Conservation (phyloP, 2,797 vertebrate species). For the Odontamblyopus rebecca region DNA sequence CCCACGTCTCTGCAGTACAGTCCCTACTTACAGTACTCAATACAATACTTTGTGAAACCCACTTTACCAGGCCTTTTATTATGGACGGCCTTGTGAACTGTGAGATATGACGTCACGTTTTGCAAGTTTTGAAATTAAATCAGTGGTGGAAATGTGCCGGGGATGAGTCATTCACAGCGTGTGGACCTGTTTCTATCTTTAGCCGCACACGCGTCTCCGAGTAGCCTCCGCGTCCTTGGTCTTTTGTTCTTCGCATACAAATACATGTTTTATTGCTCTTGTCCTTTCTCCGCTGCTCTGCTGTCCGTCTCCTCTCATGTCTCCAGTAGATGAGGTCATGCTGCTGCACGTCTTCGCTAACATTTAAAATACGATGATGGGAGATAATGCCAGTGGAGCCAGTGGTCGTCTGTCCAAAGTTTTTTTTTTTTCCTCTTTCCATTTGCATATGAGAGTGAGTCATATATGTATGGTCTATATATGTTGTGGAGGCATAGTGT, state of each 20-base stretch:
- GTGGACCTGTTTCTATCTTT: slow-evolving; percentile 54
- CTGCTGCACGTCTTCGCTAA: not conserved
- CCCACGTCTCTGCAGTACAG: no score
- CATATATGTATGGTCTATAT: not conserved
- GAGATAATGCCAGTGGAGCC: slow-evolving; percentile 52
- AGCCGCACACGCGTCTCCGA: slow-evolving; percentile 41
- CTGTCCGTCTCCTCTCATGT: slow-evolving; percentile 16
- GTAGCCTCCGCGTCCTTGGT: slow-evolving; percentile 12
- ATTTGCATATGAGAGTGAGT: slow-evolving; percentile 22
- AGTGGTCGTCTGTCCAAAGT: slow-evolving; percentile 45
- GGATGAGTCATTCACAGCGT: slow-evolving; percentile 56
- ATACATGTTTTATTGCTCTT: slow-evolving; percentile 47
- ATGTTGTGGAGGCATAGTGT: slow-evolving; percentile 27
- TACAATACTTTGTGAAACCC: no score
- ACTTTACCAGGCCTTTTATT: not conserved
- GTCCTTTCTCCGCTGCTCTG: slow-evolving; percentile 30
- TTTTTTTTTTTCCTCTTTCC: slow-evolving; percentile 30
- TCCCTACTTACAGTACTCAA: no score
- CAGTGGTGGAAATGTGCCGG: slow-evolving; percentile 44
- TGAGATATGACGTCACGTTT: slow-evolving; percentile 35
- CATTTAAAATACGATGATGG: no score
- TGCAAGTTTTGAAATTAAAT: slow-evolving; percentile 42
- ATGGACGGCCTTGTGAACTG: not conserved
- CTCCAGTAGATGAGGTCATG: slow-evolving; percentile 42
- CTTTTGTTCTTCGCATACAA: slow-evolving; percentile 17